Evolutionary conservation across 2,888 invertebrate genomes (phyloP), one percentile per base, ranked within the genome.

Genomic region (Watsonalla cultraria): DNA sequence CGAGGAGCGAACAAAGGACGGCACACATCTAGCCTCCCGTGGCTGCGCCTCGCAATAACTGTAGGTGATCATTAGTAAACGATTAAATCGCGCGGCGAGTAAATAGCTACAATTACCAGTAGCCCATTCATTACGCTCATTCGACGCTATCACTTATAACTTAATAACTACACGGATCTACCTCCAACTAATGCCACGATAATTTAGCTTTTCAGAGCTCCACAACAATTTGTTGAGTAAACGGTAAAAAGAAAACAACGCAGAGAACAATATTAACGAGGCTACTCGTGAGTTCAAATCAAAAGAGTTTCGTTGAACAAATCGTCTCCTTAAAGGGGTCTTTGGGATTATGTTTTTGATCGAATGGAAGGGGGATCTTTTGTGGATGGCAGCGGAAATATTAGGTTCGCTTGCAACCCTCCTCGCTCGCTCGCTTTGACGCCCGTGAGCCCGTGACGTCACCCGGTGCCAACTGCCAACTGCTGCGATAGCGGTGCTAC

Each of bases 331-430:
- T 75, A 74, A 78, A 78, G 78, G 76, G 72, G 74, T 77, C 75
- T 82, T 82, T 78, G 77, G 78, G 76, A 81, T 80, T 83, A 80
- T 78, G 75, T 81, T 78, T 80, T 78, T 80, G 76, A 82, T 82
- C 85, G 76, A 80, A 80, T 83, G 77, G 80, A 78, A 82, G 76
- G 80, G 24, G 76, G 78, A 76, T 77, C 78, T 77, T 81, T 85
- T 81, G 81, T 80, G 70, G 78, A 75, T 71, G 65, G 66, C 68
- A 76, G 74, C 82, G 84, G 86, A 83, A 84, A 83, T 82, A 82
- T 78, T 74, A 74, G 60, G 62, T 51, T 70, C 65, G 62, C 63
- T 59, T 11, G 42, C 42, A 11, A 42, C 42, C 42, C 42, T 42
- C 42, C 42, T 11, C 11, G 61, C 60, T 64, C 66, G 62, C 65